Base-by-base conservation (phyloP, 2,888 invertebrate genomes). In the Nomada lathburiana region DNA sequence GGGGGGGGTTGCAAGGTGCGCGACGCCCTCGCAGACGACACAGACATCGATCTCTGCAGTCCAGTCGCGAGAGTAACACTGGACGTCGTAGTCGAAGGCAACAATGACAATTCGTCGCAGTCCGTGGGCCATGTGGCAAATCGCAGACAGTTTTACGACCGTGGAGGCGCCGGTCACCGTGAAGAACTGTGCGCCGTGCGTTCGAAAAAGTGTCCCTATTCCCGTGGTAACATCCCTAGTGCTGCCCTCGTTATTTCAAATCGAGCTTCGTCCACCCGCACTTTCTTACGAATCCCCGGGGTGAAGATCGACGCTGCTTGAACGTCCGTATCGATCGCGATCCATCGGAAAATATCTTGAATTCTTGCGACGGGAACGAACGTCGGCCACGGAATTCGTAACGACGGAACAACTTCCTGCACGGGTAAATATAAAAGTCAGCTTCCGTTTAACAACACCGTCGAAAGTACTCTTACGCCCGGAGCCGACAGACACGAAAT, bases 61-160 rank as follows among this genome's bases (percentile, higher is more conserved):
- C n/a, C 13, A 63, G 20, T 68, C 60, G 36, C 42, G 57, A 62
- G 75, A 4, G 20, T 23, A 47, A 0, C 55, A 42, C 44, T 47
- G 47, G n/a, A 68, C 50, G 18, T 13, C 2, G 53, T 10, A 65
- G 55, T 29, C 44, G 75, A 63, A 47, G 59, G 59, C 68, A 80
- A 87, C 79, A 77, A 80, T 84, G 80, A 82, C 76, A 80, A 63
- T 76, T 73, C 81, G 67, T 64, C 75, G 77, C 76, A 65, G 79
- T 74, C 57, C 29, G 29, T 18, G 63, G 80, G 92, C 91, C 92
- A 93, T 93, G 90, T 93, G 92, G 92, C 92, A 92, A 91, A 90
- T 90, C 84, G 82, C 84, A 90, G 89, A 90, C 91, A 86, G 88
- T 92, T 36, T 93, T 93, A 93, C 89, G 93, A 90, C 86, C 89